phyloP scores from a whole-genome alignment of 1,140 invertebrate genomes.

The Chymomyza costata region DNA sequence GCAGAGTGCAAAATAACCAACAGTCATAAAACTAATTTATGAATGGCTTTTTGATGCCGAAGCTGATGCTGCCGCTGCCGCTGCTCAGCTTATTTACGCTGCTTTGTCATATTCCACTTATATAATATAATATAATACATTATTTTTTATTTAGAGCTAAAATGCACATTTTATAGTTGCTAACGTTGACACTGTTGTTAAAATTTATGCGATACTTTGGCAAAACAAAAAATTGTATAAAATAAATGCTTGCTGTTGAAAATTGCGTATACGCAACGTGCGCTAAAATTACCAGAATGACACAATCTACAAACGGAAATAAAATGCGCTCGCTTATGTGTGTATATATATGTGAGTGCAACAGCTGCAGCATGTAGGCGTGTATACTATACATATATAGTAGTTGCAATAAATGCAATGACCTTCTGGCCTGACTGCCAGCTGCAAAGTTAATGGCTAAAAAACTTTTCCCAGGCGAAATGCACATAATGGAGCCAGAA shows the following conservation, averaged over 20 bases:
- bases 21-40: too few species aligned
- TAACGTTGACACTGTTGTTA: slow-evolving; percentile 18
- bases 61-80: too few species aligned
- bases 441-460: slow-evolving; percentile 2
- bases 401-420: slow-evolving; percentile 60
- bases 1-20: too few species aligned
- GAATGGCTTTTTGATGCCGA: too few species aligned
- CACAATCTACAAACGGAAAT: slow-evolving; percentile 73
- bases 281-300: slow-evolving; percentile 65
- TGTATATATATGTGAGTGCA: too few species aligned
- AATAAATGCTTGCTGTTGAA: slow-evolving; percentile 9
- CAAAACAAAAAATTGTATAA: not conserved
- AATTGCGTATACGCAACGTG: slow-evolving; percentile 57
- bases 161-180: too few species aligned
- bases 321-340: slow-evolving; percentile 52
- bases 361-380: not conserved
- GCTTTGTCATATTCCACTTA: too few species aligned
- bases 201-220: too few species aligned
- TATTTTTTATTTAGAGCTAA: too few species aligned
- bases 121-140: too few species aligned
- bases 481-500: not conserved
- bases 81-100: too few species aligned
- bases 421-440: slow-evolving; percentile 38
- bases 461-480: slow-evolving; percentile 26
- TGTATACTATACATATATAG: slow-evolving; percentile 31